Evolutionary conservation across 2,797 vertebrate species (phyloP).

Genomic region (Oophaga sylvatica): DNA sequence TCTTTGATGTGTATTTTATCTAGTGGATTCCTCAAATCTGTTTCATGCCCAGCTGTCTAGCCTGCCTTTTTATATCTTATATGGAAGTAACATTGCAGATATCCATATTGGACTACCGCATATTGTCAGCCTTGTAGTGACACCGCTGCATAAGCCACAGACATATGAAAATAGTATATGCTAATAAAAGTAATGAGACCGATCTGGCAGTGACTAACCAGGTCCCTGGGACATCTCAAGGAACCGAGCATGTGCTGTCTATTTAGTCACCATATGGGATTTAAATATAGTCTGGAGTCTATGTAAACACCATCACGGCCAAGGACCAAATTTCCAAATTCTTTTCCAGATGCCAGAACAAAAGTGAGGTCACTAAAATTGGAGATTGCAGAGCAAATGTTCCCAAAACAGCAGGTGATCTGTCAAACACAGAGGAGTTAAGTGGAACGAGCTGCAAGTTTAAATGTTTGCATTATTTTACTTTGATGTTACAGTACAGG

Average conservation of each 20-base stretch:
- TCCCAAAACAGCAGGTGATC: conserved; percentile 48
- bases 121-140: neutral
- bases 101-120: neutral
- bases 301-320: conserved; percentile 50
- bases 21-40: neutral
- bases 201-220: conserved; percentile 4
- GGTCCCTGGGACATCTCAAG: conserved; percentile 30
- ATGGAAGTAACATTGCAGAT: neutral
- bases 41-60: neutral
- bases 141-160: neutral
- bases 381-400: conserved; percentile 53
- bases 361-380: conserved; percentile 59
- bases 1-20: neutral
- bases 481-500: conserved; percentile 46
- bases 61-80: neutral
- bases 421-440: conserved; percentile 1
- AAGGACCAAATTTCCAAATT: conserved; percentile 48
- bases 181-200: conserved; percentile 29
- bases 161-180: conserved; percentile 30
- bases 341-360: conserved; percentile 61
- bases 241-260: conserved; percentile 1
- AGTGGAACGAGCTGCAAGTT: conserved; percentile 11
- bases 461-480: neutral
- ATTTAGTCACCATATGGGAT: conserved; percentile 40
- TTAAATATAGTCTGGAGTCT: conserved; percentile 40